Evolutionary conservation across 1,140 invertebrate genomes (phyloP).

Genomic region (Bombus difficillimus): DNA sequence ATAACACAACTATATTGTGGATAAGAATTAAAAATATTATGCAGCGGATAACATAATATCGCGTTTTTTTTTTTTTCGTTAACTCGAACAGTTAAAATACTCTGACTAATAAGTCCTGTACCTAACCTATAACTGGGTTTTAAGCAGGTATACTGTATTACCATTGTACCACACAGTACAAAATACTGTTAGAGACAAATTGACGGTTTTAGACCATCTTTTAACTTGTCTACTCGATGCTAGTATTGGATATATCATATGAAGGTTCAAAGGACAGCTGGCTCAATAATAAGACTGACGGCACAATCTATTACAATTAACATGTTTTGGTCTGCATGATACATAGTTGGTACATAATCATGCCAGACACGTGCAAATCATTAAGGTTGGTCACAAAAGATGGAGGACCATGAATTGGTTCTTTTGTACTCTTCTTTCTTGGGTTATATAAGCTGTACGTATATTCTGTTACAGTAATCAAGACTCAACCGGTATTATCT

Average conservation of each 20-base stretch:
- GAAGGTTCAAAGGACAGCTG: neutral
- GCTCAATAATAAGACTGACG: neutral
- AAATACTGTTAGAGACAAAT: neutral
- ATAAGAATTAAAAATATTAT: too few relatives aligned
- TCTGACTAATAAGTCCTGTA: too few relatives aligned
- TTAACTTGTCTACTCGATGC: neutral
- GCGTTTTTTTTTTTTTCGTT: too few relatives aligned
- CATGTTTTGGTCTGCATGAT: neutral
- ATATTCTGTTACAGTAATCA: neutral
- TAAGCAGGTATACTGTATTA: neutral
- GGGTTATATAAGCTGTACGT: neutral
- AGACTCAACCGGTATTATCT: neutral
- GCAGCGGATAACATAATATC: too few relatives aligned
- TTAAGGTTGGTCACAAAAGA: neutral
- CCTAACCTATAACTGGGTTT: neutral
- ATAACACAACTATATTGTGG: too few relatives aligned
- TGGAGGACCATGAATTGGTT: neutral
- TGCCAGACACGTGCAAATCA: neutral
- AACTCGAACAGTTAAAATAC: too few relatives aligned
- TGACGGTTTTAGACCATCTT: neutral
- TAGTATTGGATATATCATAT: neutral
- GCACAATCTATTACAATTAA: neutral
- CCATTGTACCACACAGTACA: neutral
- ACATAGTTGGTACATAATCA: neutral
- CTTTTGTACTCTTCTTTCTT: neutral